These are phyloP conservation scores for Limulus polyphemus DNA, from an alignment of 2,888 invertebrate species.

Conservation along the genomic window DNA sequence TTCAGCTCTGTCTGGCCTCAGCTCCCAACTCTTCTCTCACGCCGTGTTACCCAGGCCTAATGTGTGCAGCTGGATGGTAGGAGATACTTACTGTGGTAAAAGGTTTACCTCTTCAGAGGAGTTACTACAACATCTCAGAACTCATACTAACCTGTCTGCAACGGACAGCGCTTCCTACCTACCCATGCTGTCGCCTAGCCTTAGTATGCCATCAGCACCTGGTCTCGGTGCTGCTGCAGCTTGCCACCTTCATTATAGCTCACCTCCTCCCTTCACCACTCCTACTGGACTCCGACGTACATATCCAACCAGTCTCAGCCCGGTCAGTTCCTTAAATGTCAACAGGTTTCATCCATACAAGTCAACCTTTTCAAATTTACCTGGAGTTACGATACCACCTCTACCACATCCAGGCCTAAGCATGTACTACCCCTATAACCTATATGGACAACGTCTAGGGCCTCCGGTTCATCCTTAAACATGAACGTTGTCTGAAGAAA, in stretches of 20 bases:
- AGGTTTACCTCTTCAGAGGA: constrained; percentile 85
- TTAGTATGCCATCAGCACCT: constrained; percentile 26
- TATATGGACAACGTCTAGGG: constrained; percentile 53
- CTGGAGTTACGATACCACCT: constrained; percentile 17
- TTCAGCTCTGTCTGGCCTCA: constrained; percentile 43
- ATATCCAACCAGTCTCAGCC: constrained; percentile 64
- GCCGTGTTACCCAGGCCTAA: constrained; percentile 55
- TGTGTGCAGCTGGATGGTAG: constrained; percentile 91
- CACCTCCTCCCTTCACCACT: constrained; percentile 46
- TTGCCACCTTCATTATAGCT: constrained; percentile 52
- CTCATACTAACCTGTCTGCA: constrained; percentile 61
- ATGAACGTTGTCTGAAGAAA: no score
- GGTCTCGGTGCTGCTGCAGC: constrained; percentile 26
- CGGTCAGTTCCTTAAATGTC: constrained; percentile 56
- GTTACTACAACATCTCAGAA: constrained; percentile 77
- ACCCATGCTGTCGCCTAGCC: constrained; percentile 36
- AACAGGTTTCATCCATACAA: constrained; percentile 91
- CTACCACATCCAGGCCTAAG: constrained; percentile 20
- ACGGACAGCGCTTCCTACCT: constrained; percentile 30
- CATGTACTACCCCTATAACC: constrained; percentile 66
- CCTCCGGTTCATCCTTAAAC: constrained; percentile 20
- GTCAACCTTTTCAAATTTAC: constrained; percentile 39
- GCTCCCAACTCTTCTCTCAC: constrained; percentile 23
- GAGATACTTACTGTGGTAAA: constrained; percentile 83
- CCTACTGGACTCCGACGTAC: constrained; percentile 60